Evolutionary conservation across 2,113 vertebrate genomes (phyloP).

Genomic region (Campylorhamphus procurvoides): DNA sequence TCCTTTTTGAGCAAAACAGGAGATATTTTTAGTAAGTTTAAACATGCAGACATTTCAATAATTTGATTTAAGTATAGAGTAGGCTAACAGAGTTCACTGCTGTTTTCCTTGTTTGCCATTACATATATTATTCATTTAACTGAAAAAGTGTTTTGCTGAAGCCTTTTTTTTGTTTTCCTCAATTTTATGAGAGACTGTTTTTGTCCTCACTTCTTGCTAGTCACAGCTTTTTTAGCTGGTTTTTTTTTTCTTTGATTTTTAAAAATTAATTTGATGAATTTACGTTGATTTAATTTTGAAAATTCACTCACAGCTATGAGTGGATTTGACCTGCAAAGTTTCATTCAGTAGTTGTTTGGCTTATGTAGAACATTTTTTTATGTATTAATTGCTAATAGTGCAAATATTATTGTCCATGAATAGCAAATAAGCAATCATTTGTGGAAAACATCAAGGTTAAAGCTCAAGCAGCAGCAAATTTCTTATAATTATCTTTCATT

Average conservation of each 20-base stretch:
- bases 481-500: conserved; percentile 45
- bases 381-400: background rate
- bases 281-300: background rate
- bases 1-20: background rate
- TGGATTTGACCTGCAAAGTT: background rate
- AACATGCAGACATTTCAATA: background rate
- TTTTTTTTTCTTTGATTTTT: background rate
- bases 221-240: background rate
- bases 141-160: background rate
- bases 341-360: background rate
- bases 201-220: background rate
- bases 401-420: background rate
- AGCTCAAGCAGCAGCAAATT: conserved; percentile 43
- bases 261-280: background rate
- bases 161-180: background rate
- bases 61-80: background rate
- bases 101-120: background rate
- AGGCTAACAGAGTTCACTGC: background rate
- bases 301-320: background rate
- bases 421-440: conserved; percentile 2
- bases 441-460: conserved; percentile 35
- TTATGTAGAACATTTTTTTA: background rate
- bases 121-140: background rate
- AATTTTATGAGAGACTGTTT: background rate
- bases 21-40: background rate